Conservation (phyloP, 2,888 invertebrate genomes). For the Fragum sueziense region DNA sequence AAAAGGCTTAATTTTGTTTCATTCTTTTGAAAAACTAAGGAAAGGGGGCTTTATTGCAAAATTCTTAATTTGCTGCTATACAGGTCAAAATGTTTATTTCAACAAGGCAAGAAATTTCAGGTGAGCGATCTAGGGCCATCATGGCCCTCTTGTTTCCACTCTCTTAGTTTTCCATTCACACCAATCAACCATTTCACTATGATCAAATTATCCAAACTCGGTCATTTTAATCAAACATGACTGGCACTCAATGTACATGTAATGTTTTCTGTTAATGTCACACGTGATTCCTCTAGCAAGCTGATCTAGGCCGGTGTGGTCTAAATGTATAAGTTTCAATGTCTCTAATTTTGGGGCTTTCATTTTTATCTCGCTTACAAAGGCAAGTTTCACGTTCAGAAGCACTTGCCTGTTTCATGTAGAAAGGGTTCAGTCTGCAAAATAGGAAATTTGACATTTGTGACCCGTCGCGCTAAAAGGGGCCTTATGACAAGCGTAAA, state of each 20-base stretch:
- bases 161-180: slow-evolving; percentile 37
- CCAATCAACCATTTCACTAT: slow-evolving; percentile 26
- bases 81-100: no score
- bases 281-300: slow-evolving; percentile 24
- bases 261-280: slow-evolving; percentile 18
- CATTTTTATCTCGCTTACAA: slow-evolving; percentile 58
- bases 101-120: no score
- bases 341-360: slow-evolving; percentile 31
- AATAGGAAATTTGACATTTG: slow-evolving; percentile 64
- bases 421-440: slow-evolving; percentile 60
- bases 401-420: slow-evolving; percentile 39
- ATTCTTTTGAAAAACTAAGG: no score
- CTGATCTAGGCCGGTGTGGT: slow-evolving; percentile 17
- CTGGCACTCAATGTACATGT: slow-evolving; percentile 45
- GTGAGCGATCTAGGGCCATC: no score
- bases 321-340: slow-evolving; percentile 18
- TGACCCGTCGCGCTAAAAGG: no score
- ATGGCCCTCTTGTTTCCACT: no score
- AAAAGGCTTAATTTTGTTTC: no score
- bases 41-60: no score
- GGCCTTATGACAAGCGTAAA: no score
- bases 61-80: no score
- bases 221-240: slow-evolving; percentile 17
- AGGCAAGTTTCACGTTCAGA: slow-evolving; percentile 59
- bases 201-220: not conserved